These are phyloP conservation scores for Teleiodes luculella DNA, from an alignment of 2,888 invertebrate species.

Conservation along the genomic window DNA sequence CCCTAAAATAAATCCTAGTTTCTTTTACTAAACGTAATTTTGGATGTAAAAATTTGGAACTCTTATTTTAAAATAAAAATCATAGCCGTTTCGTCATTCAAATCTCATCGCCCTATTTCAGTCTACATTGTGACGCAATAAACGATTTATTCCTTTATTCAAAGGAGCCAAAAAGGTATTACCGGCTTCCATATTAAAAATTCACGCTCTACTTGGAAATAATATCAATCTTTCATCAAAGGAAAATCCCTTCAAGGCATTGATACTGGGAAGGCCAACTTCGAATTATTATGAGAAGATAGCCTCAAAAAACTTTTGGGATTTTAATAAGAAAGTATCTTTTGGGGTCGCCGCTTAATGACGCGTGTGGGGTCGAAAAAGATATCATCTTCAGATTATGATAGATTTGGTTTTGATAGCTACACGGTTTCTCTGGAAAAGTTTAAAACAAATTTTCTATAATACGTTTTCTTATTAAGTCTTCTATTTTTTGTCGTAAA, in stretches of 20 bases:
- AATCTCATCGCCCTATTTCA: background rate
- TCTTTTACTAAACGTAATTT: too few species aligned
- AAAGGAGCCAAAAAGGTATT: background rate
- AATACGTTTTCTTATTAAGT: too few species aligned
- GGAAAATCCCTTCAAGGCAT: constrained; percentile 23
- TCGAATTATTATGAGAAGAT: constrained; percentile 19
- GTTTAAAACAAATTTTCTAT: too few species aligned
- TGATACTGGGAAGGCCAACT: constrained; percentile 21
- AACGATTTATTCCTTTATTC: background rate
- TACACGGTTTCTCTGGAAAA: too few species aligned
- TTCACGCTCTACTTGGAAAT: constrained; percentile 10
- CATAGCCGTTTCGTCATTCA: too few species aligned
- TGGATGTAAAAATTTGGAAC: too few species aligned
- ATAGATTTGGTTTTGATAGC: background rate
- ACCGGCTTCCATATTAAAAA: constrained; percentile 8
- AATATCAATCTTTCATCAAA: constrained; percentile 23
- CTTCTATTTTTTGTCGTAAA: too few species aligned
- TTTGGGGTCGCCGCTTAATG: constrained; percentile 9
- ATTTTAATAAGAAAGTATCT: constrained; percentile 41
- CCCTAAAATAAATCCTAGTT: too few species aligned
- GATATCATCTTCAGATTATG: constrained; percentile 2
- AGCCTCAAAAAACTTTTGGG: constrained; percentile 24
- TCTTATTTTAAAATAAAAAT: too few species aligned
- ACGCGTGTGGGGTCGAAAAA: constrained; percentile 1
- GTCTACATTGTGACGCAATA: background rate